phyloP scores from a whole-genome alignment of 2,113 vertebrate genomes.

The Rhinoderma darwinii region DNA sequence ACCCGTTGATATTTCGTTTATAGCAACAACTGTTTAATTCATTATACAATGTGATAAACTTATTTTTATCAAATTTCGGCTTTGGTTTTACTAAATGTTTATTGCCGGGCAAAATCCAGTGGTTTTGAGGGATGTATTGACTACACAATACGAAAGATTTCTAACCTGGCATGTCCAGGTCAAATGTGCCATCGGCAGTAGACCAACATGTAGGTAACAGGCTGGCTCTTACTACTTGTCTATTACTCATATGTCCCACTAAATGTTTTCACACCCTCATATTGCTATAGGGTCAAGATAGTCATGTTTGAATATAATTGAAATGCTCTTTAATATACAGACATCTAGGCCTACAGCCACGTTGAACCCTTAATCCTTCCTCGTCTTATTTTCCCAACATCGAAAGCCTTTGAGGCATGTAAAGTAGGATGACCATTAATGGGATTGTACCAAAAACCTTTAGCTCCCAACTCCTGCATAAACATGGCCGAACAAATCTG shows the following conservation, averaged over 20 bases:
- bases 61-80: constrained; percentile 47
- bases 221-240: neutral
- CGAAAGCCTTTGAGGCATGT: neutral
- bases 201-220: neutral
- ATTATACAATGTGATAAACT: constrained; percentile 40
- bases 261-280: neutral
- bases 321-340: neutral
- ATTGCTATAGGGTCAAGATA: neutral
- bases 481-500: neutral
- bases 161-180: neutral
- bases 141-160: too few relatives aligned
- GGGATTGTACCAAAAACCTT: neutral
- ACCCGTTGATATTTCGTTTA: constrained; percentile 30
- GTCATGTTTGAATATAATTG: neutral
- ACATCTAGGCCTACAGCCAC: neutral
- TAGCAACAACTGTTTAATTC: constrained; percentile 44
- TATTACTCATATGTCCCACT: too few relatives aligned
- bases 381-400: neutral
- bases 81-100: constrained; percentile 36
- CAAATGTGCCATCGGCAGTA: neutral
- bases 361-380: neutral
- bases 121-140: neutral
- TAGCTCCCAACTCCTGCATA: neutral
- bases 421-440: neutral
- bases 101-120: neutral